Evolutionary conservation across 2,113 vertebrate species (phyloP), one percentile per base, ranked within the genome.

Genomic region (Typhlomys cinereus): DNA sequence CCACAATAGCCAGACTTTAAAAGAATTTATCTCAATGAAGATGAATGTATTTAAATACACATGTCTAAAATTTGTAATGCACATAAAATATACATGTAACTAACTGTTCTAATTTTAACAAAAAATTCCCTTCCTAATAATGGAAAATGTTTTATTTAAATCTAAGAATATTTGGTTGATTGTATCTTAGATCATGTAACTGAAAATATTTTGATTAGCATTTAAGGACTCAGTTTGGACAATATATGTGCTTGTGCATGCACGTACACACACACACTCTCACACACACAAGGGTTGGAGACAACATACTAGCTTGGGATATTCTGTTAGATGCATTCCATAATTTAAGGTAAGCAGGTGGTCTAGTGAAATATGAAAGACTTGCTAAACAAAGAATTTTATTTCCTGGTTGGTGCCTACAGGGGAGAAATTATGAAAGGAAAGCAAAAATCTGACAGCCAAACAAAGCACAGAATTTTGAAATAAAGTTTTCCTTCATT

Each of bases 401-500:
- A 88, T 98, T 98, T 98, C 93, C 96, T 96, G 92, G 93, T 76
- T 96, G 94, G 93, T 97, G 96, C 96, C 97, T 94, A 92, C 95
- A 96, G 97, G 97, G 96, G 83, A 97, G 94, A 85, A 97, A 97
- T 97, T 95, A 97, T 97, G 96, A 98, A 97, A 97, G 95, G 95
- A 94, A 95, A 97, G 93, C 96, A 92, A 95, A 95, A 95, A 94
- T 64, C 96, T 93, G 94, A 96, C 86, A 97, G 97, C 86, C 94
- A 87, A 86, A 95, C 90, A 97, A 91, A 95, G 96, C 94, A 94
- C 89, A 90, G 89, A 95, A 89, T 97, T 98, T 96, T 95, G 61
- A 90, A 97, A 83, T 23, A 31, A 96, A 90, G 1, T 75, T 96
- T 92, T 94, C 96, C 27, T 39, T 41, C 31, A 57, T 95, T 97